Conservation (phyloP, 2,888 invertebrate genomes). For the Emmelina monodactyla region DNA sequence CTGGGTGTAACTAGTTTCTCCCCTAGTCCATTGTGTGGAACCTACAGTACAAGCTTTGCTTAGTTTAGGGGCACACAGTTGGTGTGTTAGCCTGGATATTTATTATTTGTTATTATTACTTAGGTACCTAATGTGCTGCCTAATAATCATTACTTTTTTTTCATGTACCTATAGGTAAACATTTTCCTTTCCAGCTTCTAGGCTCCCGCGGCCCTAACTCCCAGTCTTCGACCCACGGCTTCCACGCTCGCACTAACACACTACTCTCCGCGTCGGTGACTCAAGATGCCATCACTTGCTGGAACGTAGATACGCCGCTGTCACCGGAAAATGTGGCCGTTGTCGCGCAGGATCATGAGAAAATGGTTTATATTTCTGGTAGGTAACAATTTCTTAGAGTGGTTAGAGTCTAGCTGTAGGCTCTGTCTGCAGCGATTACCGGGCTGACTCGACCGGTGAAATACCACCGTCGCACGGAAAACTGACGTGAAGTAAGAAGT, state of each 20-base stretch:
- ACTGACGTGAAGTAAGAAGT: no score
- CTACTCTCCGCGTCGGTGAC: slow-evolving; percentile 76
- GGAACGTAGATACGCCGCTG: slow-evolving; percentile 69
- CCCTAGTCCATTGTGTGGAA: no score
- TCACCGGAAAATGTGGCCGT: slow-evolving; percentile 60
- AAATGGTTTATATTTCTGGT: slow-evolving; percentile 74
- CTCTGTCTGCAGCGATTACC: background rate
- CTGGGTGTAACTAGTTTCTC: no score
- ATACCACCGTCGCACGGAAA: no score
- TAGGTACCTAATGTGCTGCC: no score
- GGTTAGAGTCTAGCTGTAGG: background rate
- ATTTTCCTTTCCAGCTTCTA: slow-evolving; percentile 34
- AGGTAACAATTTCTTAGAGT: slow-evolving; percentile 4
- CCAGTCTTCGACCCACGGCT: slow-evolving; percentile 71
- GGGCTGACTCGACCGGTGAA: background rate
- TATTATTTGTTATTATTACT: no score
- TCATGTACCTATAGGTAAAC: no score
- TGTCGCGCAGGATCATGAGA: slow-evolving; percentile 66
- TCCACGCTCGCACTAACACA: slow-evolving; percentile 67
- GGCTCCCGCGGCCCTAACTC: slow-evolving; percentile 63
- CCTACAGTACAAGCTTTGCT: no score
- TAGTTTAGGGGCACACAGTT: no score
- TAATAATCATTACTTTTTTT: no score
- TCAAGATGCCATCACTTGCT: slow-evolving; percentile 77
- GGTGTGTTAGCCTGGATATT: no score